Evolutionary conservation across 2,113 vertebrate species (phyloP).

Genomic region (Rattus norvegicus): GRCr8 NC_086025.1:58526001-58526500

Average conservation of each 20-base stretch:
- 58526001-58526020: background rate
- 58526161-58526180: background rate
- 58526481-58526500: background rate
- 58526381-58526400: background rate
- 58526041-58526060: background rate
- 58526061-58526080: slow-evolving; percentile 1
- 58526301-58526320: background rate
- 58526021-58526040: background rate
- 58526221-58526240: background rate
- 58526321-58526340: background rate
- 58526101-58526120: background rate
- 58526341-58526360: background rate
- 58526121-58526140: background rate
- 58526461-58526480: background rate
- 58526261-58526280: background rate
- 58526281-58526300: background rate
- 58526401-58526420: background rate
- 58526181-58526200: background rate
- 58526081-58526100: background rate
- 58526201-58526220: background rate
- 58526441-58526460: background rate
- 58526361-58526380: background rate
- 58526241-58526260: background rate
- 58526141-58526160: background rate
- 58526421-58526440: background rate